Evolutionary conservation across 1,140 invertebrate genomes (phyloP).

Genomic region (Drosophila ohnishii): DNA sequence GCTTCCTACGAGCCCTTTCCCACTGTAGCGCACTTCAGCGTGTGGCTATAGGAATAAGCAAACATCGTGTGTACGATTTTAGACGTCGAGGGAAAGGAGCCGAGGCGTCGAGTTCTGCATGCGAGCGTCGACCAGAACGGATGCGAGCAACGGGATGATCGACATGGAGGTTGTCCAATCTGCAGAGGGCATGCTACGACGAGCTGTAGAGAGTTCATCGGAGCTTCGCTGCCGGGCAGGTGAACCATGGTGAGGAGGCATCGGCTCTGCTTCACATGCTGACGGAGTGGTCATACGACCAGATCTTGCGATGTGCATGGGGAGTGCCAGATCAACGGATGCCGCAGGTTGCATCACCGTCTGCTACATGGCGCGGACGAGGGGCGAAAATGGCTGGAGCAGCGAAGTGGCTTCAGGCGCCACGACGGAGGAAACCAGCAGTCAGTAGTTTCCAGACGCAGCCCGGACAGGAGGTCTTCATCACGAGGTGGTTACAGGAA

Average conservation of each 20-base stretch:
- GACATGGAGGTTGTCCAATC: background rate
- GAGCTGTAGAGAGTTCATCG: background rate
- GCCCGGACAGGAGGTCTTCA: background rate
- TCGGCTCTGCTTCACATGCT: background rate
- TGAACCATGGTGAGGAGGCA: background rate
- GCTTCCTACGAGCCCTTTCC: too few species aligned
- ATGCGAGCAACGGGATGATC: background rate
- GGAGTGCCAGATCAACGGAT: background rate
- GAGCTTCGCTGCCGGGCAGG: background rate
- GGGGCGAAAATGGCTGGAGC: background rate
- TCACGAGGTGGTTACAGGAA: background rate
- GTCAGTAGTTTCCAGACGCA: background rate
- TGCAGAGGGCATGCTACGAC: background rate
- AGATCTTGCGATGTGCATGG: background rate
- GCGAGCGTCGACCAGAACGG: background rate
- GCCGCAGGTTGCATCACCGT: background rate
- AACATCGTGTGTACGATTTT: too few species aligned
- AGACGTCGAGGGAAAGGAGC: too few species aligned
- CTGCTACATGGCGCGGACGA: conserved; percentile 1
- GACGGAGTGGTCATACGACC: background rate
- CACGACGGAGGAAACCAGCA: background rate
- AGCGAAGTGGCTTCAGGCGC: background rate
- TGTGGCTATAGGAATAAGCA: too few species aligned
- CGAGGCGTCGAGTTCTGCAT: background rate
- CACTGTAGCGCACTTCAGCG: too few species aligned